Percentiles rank a stretch among this genome's conserved stretches.
phyloP scores from a whole-genome alignment of 2,113 vertebrate species.

The Rhombomys opimus region DNA sequence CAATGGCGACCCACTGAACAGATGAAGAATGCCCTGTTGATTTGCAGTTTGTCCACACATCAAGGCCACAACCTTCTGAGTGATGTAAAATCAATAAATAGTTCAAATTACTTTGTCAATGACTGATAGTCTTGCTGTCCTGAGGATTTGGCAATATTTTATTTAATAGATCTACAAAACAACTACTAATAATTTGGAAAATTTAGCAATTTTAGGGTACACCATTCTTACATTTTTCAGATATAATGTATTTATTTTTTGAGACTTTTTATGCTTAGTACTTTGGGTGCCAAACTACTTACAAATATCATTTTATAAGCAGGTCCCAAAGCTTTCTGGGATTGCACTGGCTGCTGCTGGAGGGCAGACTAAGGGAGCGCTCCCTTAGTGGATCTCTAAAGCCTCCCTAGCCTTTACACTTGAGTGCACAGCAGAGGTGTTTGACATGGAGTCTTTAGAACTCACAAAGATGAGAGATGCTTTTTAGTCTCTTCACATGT shows the following conservation, averaged over 20 bases:
- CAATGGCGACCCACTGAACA: background rate
- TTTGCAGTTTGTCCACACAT: slow-evolving; percentile 41
- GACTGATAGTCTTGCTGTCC: slow-evolving; percentile 1
- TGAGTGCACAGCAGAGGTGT: background rate
- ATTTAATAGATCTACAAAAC: slow-evolving; percentile 52
- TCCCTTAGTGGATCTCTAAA: background rate
- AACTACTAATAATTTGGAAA: background rate
- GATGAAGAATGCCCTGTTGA: background rate
- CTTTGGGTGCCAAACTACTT: background rate
- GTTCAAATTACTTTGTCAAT: slow-evolving; percentile 16
- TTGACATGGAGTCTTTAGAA: slow-evolving; percentile 51
- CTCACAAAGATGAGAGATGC: slow-evolving; percentile 31
- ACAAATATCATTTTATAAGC: slow-evolving; percentile 24
- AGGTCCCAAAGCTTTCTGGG: background rate
- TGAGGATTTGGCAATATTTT: slow-evolving; percentile 23
- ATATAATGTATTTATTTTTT: background rate
- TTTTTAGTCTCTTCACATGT: background rate
- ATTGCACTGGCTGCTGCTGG: background rate
- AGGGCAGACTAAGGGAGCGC: background rate
- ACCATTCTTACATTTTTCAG: background rate
- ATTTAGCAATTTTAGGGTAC: background rate
- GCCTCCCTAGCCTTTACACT: background rate
- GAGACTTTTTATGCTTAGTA: background rate
- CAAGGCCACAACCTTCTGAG: slow-evolving; percentile 17
- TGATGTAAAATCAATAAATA: slow-evolving; percentile 10